phyloP scores from a whole-genome alignment of 2,888 invertebrate species.

The Nudaria mundana region DNA sequence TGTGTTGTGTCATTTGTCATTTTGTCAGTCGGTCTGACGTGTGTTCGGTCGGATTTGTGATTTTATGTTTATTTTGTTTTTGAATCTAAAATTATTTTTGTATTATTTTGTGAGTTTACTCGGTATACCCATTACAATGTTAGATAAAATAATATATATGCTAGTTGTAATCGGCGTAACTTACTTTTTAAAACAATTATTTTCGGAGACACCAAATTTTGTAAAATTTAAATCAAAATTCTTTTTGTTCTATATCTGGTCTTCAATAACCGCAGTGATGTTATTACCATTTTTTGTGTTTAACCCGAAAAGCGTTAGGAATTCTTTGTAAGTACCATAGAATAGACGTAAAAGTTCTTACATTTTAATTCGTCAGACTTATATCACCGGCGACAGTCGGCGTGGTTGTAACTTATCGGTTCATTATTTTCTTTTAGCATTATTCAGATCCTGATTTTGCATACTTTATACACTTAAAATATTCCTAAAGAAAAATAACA shows the following conservation, averaged over 20 bases:
- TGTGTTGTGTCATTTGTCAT: slow-evolving; percentile 19
- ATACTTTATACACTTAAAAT: neutral
- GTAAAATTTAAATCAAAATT: slow-evolving; percentile 77
- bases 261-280: slow-evolving; percentile 64
- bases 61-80: slow-evolving; percentile 36
- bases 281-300: slow-evolving; percentile 74
- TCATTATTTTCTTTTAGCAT: no score
- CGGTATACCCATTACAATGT: slow-evolving; percentile 40
- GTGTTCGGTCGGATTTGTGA: slow-evolving; percentile 23
- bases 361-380: slow-evolving; percentile 2
- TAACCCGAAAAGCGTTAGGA: slow-evolving; percentile 76
- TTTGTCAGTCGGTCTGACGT: slow-evolving; percentile 10
- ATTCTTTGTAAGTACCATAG: slow-evolving; percentile 72
- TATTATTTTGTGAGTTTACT: slow-evolving; percentile 16
- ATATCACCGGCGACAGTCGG: slow-evolving; percentile 13
- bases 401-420: neutral
- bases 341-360: slow-evolving; percentile 1
- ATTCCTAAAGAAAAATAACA: no score
- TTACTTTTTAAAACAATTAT: slow-evolving; percentile 70
- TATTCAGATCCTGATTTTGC: no score
- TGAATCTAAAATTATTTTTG: slow-evolving; percentile 19
- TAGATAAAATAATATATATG: slow-evolving; percentile 67
- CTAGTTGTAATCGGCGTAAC: slow-evolving; percentile 58
- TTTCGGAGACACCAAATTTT: slow-evolving; percentile 75
- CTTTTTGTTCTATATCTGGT: slow-evolving; percentile 69